Conservation (phyloP, 1,140 invertebrate genomes). For the Drosophila nebulosa region DNA sequence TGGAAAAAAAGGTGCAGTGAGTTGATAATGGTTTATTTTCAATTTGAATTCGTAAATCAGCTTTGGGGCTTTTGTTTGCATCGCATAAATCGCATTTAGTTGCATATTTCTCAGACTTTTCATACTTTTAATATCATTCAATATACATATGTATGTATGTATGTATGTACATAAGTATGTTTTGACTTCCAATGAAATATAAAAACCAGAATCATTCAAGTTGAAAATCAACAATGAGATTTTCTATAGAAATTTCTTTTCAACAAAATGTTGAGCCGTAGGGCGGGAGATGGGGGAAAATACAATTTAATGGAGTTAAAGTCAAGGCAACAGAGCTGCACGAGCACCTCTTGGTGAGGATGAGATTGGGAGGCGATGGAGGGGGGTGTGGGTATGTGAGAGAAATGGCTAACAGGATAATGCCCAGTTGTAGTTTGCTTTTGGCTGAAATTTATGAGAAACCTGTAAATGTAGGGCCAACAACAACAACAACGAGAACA, state of each 20-base stretch:
- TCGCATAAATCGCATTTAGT: too few relatives aligned
- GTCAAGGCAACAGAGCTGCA: background rate
- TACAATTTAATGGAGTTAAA: conserved; percentile 37
- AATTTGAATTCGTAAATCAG: too few relatives aligned
- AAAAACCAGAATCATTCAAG: conserved; percentile 41
- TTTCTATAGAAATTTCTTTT: too few relatives aligned
- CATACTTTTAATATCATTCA: conserved; percentile 14
- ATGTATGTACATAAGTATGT: too few relatives aligned
- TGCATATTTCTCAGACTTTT: conserved; percentile 18
- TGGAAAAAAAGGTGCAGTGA: too few relatives aligned
- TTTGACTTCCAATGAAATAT: conserved; percentile 31
- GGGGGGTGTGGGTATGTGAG: background rate
- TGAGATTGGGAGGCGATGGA: background rate
- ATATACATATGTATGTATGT: too few relatives aligned
- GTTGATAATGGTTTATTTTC: too few relatives aligned
- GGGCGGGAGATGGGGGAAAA: background rate
- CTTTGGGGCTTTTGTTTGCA: too few relatives aligned
- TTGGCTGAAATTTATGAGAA: background rate
- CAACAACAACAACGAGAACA: conserved; percentile 48
- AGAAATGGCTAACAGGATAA: conserved; percentile 10
- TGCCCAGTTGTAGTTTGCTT: background rate
- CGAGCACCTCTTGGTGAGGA: too few relatives aligned
- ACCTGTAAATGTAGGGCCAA: conserved; percentile 24
- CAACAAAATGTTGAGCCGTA: too few relatives aligned
- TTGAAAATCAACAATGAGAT: conserved; percentile 39